Percentiles rank a stretch among this genome's conserved stretches.
phyloP scores from a whole-genome alignment of 2,888 invertebrate genomes.

The Heliconius aoede region DNA sequence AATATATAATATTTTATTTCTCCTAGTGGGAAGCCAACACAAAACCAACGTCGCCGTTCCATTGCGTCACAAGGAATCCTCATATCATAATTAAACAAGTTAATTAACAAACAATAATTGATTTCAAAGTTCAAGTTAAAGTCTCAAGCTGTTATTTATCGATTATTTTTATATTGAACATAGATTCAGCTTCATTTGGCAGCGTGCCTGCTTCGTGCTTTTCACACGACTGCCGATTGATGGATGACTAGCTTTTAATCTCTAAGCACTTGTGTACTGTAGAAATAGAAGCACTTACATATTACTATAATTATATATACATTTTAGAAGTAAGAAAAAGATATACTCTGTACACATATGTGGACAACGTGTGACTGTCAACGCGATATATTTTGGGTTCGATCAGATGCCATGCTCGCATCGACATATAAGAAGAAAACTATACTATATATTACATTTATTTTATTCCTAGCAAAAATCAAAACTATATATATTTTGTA shows the following conservation, averaged over 20 bases:
- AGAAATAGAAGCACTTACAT: neutral
- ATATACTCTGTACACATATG: no score
- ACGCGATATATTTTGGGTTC: no score
- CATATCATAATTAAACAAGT: neutral
- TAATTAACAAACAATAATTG: neutral
- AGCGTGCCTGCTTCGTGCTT: constrained; percentile 34
- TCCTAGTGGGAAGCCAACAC: neutral
- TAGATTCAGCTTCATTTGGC: constrained; percentile 36
- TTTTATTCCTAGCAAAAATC: no score
- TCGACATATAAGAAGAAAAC: no score
- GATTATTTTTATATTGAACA: constrained; percentile 21
- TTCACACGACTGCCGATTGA: constrained; percentile 40
- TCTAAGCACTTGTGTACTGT: constrained; percentile 25
- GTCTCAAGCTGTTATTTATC: constrained; percentile 10
- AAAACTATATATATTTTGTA: no score
- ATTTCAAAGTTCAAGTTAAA: neutral
- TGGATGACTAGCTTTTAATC: constrained; percentile 41
- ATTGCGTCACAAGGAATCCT: no score
- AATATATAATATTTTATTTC: no score
- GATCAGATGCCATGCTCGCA: no score
- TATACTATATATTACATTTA: no score
- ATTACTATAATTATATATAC: neutral
- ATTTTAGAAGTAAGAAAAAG: neutral
- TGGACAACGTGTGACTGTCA: no score
- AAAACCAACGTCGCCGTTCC: neutral